These are phyloP conservation scores for Neoseiulus cucumeris DNA, from an alignment of 1,140 invertebrate species.

Conservation along the genomic window DNA sequence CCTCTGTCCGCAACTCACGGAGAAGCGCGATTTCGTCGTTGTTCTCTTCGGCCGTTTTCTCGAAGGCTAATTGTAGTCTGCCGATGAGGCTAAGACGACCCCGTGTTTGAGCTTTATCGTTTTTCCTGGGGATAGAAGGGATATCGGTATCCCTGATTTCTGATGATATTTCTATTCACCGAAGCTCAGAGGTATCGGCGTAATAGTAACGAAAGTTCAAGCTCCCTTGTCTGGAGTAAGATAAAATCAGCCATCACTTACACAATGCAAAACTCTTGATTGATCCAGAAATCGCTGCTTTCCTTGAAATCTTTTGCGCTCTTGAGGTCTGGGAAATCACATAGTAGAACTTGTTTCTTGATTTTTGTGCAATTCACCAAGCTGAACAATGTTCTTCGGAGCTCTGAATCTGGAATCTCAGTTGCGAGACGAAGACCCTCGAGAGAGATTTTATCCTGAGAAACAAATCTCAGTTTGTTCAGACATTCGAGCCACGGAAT, in stretches of 20 bases:
- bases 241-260: conserved; percentile 27
- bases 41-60: conserved; percentile 83
- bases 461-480: too few species aligned
- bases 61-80: conserved; percentile 74
- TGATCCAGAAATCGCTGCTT: conserved; percentile 82
- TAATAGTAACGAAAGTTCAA: background rate
- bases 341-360: conserved; percentile 68
- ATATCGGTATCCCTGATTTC: background rate
- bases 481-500: too few species aligned
- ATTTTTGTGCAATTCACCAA: conserved; percentile 91
- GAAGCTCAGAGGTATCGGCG: background rate
- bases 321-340: conserved; percentile 45
- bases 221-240: too few species aligned
- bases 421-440: conserved; percentile 88
- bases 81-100: conserved; percentile 91
- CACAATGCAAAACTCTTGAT: conserved; percentile 79
- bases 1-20: conserved; percentile 65
- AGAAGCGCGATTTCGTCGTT: conserved; percentile 93
- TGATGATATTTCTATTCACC: background rate
- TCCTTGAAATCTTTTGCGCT: conserved; percentile 84
- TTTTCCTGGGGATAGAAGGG: conserved; percentile 46
- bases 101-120: conserved; percentile 73
- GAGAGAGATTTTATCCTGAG: conserved; percentile 66
- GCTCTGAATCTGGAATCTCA: conserved; percentile 83
- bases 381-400: conserved; percentile 78